These are phyloP conservation scores for Hetaerina titia DNA, from an alignment of 2,888 invertebrate species.

Conservation along the genomic window DNA sequence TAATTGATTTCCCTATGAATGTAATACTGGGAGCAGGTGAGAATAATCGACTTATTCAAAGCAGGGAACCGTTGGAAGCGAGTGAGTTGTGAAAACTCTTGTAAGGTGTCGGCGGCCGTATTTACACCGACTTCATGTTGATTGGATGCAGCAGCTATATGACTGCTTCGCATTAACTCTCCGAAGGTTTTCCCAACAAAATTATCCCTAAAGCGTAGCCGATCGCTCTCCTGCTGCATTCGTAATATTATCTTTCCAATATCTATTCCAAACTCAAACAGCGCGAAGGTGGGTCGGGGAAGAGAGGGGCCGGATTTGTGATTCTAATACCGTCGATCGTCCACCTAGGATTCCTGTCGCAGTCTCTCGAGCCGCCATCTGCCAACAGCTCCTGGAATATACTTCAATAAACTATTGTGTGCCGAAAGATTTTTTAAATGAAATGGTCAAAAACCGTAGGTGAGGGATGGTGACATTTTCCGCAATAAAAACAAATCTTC, in stretches of 20 bases:
- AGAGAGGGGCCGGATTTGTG: not conserved
- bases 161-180: not conserved
- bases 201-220: not conserved
- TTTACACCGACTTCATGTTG: not conserved
- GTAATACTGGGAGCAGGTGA: not conserved
- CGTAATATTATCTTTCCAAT: not conserved
- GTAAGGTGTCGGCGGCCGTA: not conserved
- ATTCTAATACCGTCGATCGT: slow-evolving; percentile 29
- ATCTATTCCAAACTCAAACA: not conserved
- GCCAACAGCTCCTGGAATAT: not conserved
- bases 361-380: not conserved
- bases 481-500: not conserved
- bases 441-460: not conserved
- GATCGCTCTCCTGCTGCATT: not conserved
- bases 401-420: not conserved
- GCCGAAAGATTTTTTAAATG: not conserved
- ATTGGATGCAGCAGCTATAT: not conserved
- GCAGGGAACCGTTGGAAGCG: not conserved
- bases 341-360: not conserved
- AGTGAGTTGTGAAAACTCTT: not conserved
- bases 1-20: not conserved
- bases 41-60: not conserved
- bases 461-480: not conserved
- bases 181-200: not conserved
- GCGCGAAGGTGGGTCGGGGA: not conserved